Evolutionary conservation across 2,888 invertebrate species (phyloP), one percentile per base, ranked within the genome.

Genomic region (Epirrhoe tristata): DNA sequence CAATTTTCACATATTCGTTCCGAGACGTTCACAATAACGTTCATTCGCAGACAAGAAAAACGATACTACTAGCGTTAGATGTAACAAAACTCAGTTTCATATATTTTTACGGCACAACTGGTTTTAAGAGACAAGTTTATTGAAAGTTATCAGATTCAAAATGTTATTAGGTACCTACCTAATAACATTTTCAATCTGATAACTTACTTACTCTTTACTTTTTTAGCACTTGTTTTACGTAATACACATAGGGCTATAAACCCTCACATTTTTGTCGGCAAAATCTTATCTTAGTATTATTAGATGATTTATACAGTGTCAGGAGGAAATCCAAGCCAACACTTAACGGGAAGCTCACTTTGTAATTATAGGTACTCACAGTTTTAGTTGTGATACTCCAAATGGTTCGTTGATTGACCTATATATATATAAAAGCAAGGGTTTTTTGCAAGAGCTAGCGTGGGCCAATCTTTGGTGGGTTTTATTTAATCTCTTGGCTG

Each of bases 401-500:
- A 24, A 24, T 24, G 24, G 24, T 24, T 24, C 24, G 24, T 24
- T 24, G 24, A 63, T 43, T 63, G 31, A 57, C 57, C 60, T 36
- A 6, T 31, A 53, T 34, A 46, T 31, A 53, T 34, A 46, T 51
- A 10, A n/a, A 36, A 51, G 52, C 36, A 24, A 46, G 34, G 57
- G 34, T 24, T 52, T n/a, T 60, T 12, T 46, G 60, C 53, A 53
- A 36, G 17, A 34, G 17, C 57, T 16, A 58, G 53, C 61, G 43
- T 52, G 60, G 14, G 24, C 24, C 46, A 60, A 32, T 34, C 14
- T 51, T 59, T 17, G 39, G 59, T 46, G 8, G n/a, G 48, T 54
- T 52, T 36, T 60, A 56, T 52, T 36, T 60, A 56, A 60, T 64
- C 58, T 50, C 58, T 54, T 6, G 36, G 8, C 36, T 52, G 53